Evolutionary conservation across 2,888 invertebrate genomes (phyloP).

Genomic region (Acanthosepion pharaonis): DNA sequence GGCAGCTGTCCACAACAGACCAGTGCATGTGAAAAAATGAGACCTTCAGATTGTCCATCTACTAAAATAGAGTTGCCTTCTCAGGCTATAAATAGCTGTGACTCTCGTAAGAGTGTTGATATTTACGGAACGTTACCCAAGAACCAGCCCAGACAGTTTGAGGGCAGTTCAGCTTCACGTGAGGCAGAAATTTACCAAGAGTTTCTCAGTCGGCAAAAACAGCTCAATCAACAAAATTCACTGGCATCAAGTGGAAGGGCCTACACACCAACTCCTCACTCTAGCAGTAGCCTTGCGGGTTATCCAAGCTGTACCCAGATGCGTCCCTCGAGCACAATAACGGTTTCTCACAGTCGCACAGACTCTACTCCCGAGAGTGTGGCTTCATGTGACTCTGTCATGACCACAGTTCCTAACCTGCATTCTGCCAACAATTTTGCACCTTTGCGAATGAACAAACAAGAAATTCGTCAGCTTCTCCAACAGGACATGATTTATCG

Average conservation of each 20-base stretch:
- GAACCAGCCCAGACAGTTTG: conserved; percentile 57
- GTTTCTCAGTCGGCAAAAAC: conserved; percentile 63
- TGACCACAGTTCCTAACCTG: not conserved
- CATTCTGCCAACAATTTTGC: not conserved
- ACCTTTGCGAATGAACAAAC: conserved; percentile 53
- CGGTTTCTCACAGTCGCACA: conserved; percentile 4
- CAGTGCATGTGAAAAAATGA: conserved; percentile 35
- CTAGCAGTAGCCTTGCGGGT: not conserved
- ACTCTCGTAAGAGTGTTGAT: conserved; percentile 54
- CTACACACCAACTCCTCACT: not conserved
- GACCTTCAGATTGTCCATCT: conserved; percentile 48
- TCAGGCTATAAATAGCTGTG: conserved; percentile 48
- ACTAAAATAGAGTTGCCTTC: conserved; percentile 53
- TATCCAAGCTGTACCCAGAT: not conserved
- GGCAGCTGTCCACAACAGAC: not conserved
- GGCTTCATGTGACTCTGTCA: conserved; percentile 8
- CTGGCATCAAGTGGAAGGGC: not conserved
- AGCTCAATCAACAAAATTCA: conserved; percentile 45
- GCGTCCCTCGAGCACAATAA: conserved; percentile 20
- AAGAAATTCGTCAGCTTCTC: conserved; percentile 59
- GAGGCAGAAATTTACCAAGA: conserved; percentile 64
- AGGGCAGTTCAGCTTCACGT: conserved; percentile 56
- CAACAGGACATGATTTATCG: conserved; percentile 55
- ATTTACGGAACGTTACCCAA: conserved; percentile 65
- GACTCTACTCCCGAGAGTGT: not conserved